Evolutionary conservation across 2,113 vertebrate species (phyloP).

Genomic region (Grus americana): DNA sequence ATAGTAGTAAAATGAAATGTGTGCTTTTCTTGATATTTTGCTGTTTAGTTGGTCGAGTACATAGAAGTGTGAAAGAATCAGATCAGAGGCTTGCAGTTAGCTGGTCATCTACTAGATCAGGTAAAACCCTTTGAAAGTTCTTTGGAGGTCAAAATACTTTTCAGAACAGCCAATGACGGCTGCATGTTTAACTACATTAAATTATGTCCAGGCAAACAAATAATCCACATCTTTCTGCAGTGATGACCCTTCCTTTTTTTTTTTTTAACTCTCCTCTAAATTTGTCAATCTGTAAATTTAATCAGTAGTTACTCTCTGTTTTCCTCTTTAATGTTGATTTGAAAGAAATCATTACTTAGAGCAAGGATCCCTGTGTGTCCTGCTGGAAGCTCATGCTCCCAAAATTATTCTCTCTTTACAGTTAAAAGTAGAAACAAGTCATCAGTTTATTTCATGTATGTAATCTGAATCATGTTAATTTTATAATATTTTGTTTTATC

Average conservation of each 20-base stretch:
- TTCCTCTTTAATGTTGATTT: neutral
- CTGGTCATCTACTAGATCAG: neutral
- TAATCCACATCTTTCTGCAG: neutral
- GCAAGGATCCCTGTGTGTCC: neutral
- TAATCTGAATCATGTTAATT: neutral
- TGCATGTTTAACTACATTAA: neutral
- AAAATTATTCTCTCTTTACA: neutral
- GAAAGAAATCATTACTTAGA: neutral
- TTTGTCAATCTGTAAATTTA: neutral
- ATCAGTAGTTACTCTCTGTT: neutral
- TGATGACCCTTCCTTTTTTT: neutral
- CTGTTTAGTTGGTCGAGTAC: neutral
- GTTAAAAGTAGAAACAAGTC: neutral
- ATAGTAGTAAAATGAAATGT: neutral
- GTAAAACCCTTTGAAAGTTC: neutral
- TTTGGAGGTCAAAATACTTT: neutral
- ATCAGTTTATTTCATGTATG: neutral
- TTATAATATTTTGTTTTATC: neutral
- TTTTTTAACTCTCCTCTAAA: neutral
- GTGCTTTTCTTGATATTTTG: neutral
- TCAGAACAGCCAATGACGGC: neutral
- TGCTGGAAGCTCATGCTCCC: neutral
- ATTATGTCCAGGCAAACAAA: neutral
- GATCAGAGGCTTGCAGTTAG: neutral
- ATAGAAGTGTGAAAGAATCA: neutral